Evolutionary conservation across 2,888 invertebrate genomes (phyloP), one percentile per base, ranked within the genome.

Genomic region (Drosophila seclusa): DNA sequence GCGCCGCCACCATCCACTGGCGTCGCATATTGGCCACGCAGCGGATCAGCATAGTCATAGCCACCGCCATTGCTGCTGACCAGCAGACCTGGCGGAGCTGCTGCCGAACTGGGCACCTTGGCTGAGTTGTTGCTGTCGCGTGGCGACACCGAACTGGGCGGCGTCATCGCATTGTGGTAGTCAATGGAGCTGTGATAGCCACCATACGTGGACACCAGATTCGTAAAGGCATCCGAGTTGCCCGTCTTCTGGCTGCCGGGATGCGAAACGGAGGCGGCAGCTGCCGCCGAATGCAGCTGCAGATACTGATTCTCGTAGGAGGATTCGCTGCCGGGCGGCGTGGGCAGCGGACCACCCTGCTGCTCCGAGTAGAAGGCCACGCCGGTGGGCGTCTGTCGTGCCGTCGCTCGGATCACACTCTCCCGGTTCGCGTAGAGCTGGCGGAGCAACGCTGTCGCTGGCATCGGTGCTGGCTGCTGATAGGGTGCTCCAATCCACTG

Each of bases 101-200:
- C 45, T 21, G 29, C 57, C 0, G 78, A 40, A 66, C 65, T 74
- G 27, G 64, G 77, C 71, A 93, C 91, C 75, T 92, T 91, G 42
- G 90, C 77, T 76, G 94, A 87, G 92, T 96, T 91, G 94, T 95
- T 92, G 94, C 95, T 97, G 91, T 98, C 98, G 73, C 98, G 95
- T 0, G 99, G 98, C 7, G 98, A 98, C 2, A 98, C 98, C 5
- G 98, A 98, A n/a, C 98, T 98, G 60, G 99, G 99, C 61, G 98
- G 98, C 6, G 98, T 98, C 97, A 99, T 98, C 55, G 98, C 97
- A 48, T 97, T 96, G 92, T 98, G 98, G 90, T 97, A 97, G 90
- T 97, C 97, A 77, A 96, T 96, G 69, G 94, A 94, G 79, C 95
- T 95, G 48, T 96, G 95, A 84, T 96, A 96, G 54, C 94, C 94